These are phyloP conservation scores for Piezodorus guildinii DNA, from an alignment of 1,140 invertebrate species.

Conservation along the genomic window DNA sequence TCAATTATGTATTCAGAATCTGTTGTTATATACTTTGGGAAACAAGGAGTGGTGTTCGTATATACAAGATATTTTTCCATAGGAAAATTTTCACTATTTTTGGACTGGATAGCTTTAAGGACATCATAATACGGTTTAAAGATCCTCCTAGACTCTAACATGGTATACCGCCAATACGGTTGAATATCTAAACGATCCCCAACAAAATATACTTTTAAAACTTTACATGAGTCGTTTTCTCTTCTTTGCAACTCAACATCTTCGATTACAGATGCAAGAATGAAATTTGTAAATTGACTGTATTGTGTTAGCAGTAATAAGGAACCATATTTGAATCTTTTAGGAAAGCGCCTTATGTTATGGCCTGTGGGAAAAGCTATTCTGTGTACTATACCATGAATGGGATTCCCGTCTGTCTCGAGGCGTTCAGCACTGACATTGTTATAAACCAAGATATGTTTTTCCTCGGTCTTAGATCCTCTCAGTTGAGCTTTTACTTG, in stretches of 20 bases:
- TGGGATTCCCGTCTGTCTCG: conserved; percentile 44
- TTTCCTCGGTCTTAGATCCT: neutral
- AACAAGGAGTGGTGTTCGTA: conserved; percentile 28
- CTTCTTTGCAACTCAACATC: conserved; percentile 41
- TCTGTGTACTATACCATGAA: conserved; percentile 23
- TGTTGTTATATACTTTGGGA: conserved; percentile 33
- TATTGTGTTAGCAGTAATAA: conserved; percentile 57
- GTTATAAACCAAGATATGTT: neutral
- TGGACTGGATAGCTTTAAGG: conserved; percentile 44
- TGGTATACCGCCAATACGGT: conserved; percentile 37
- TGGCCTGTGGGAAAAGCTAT: conserved; percentile 19
- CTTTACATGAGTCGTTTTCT: conserved; percentile 37
- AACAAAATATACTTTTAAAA: conserved; percentile 36
- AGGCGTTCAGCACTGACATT: neutral
- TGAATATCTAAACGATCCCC: conserved; percentile 33
- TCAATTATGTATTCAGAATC: neutral
- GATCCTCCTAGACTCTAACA: conserved; percentile 54
- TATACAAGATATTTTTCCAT: conserved; percentile 50
- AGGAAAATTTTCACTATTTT: conserved; percentile 41
- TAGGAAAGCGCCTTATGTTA: conserved; percentile 30
- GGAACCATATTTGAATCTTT: conserved; percentile 54
- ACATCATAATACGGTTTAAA: conserved; percentile 56
- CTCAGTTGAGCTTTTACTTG: conserved; percentile 8
- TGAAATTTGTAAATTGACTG: conserved; percentile 46
- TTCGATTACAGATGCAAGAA: conserved; percentile 35